phyloP scores from a whole-genome alignment of 2,113 vertebrate species.

The Oenanthe melanoleuca region DNA sequence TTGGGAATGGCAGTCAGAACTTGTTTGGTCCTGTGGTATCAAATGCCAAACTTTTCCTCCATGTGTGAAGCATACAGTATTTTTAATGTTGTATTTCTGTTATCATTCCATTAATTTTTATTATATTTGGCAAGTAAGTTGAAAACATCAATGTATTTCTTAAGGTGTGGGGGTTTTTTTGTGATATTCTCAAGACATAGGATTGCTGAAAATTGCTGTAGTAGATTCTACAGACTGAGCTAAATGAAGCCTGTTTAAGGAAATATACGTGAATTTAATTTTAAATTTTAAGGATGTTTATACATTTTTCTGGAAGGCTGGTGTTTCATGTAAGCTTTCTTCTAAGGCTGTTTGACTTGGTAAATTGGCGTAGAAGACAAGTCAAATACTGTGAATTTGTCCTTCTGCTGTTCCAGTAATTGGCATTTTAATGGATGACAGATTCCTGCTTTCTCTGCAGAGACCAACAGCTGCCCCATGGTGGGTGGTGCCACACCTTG shows the following conservation, averaged over 20 bases:
- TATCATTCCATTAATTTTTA: not conserved
- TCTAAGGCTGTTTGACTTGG: not conserved
- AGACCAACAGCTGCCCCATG: not conserved
- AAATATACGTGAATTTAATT: not conserved
- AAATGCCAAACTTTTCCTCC: not conserved
- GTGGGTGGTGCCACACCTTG: not conserved
- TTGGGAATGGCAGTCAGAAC: not conserved
- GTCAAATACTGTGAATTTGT: not conserved
- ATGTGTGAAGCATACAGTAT: not conserved
- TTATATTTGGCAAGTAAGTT: not conserved
- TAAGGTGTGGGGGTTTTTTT: accelerated
- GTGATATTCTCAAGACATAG: not conserved
- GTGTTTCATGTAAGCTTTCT: not conserved
- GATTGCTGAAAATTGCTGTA: not conserved
- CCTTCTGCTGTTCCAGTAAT: not conserved
- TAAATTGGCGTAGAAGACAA: not conserved
- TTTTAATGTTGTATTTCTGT: not conserved
- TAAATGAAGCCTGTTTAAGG: not conserved
- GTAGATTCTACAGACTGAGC: not conserved
- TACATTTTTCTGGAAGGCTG: not conserved
- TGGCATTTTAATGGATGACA: not conserved
- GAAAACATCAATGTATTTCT: not conserved
- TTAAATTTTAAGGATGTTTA: not conserved
- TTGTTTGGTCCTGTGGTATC: not conserved
- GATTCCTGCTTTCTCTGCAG: not conserved